Conservation (phyloP, 2,888 invertebrate species). For the Oegoconia quadripuncta region DNA sequence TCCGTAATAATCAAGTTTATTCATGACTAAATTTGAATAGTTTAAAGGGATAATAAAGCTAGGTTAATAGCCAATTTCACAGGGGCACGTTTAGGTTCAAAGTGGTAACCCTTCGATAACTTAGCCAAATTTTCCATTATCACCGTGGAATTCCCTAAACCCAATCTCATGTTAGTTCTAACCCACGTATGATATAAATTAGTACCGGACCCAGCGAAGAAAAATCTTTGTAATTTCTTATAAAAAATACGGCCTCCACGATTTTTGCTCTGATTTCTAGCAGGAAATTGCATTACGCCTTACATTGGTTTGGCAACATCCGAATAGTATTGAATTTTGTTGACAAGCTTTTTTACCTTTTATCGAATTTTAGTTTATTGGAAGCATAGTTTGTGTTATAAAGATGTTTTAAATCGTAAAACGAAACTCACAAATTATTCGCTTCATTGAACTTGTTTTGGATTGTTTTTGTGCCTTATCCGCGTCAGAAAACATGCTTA, state of each 20-base stretch:
- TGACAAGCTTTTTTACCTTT: not conserved
- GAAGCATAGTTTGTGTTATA: not conserved
- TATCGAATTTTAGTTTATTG: not conserved
- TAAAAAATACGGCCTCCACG: conserved; percentile 4
- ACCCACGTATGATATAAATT: conserved; percentile 7
- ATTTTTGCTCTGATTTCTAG: conserved; percentile 5
- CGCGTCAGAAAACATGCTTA: no score
- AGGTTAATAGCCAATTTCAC: no score
- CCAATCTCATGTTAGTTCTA: not conserved
- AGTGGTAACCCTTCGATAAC: no score
- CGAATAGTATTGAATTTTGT: conserved; percentile 1
- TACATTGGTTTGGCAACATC: conserved; percentile 1
- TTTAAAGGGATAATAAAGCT: no score
- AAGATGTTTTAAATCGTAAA: not conserved
- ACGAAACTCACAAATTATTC: no score
- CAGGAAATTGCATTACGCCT: conserved; percentile 7
- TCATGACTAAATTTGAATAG: no score
- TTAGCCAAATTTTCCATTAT: no score
- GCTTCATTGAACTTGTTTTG: no score
- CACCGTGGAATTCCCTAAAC: not conserved
- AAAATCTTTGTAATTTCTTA: conserved; percentile 9
- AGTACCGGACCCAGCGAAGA: conserved; percentile 1
- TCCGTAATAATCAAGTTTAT: no score
- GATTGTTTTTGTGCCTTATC: no score
- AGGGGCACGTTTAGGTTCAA: no score